phyloP scores from a whole-genome alignment of 2,797 vertebrate genomes.

The Numenius phaeopus region DNA sequence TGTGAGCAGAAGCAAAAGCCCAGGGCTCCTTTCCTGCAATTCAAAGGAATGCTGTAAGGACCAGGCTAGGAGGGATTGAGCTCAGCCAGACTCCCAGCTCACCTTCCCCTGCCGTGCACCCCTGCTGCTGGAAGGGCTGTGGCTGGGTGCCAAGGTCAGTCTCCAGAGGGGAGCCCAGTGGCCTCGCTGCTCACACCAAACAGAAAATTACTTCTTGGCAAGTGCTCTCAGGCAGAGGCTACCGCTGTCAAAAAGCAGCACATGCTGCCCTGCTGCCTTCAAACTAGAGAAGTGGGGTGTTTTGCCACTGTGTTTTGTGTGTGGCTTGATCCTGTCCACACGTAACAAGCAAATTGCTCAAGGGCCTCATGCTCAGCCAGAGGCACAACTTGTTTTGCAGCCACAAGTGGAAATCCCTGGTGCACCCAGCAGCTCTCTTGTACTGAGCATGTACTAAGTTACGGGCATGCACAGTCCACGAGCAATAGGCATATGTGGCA shows the following conservation, averaged over 20 bases:
- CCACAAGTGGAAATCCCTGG: neutral
- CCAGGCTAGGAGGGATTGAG: neutral
- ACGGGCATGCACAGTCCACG: too few species aligned
- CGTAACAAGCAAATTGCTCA: neutral
- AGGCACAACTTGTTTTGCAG: neutral
- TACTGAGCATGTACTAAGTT: neutral
- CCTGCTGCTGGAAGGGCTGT: neutral
- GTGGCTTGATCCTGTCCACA: neutral
- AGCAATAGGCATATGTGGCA: neutral
- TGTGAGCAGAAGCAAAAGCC: neutral
- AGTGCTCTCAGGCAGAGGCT: neutral
- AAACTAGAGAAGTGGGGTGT: neutral
- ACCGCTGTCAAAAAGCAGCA: neutral
- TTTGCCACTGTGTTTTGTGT: neutral
- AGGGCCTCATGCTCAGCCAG: neutral
- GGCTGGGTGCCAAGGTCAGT: neutral
- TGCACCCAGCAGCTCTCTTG: neutral
- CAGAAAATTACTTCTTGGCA: rapidly evolving
- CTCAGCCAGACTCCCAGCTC: neutral
- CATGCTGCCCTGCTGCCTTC: neutral
- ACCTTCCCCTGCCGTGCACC: rapidly evolving
- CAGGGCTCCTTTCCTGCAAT: neutral
- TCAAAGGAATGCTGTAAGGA: neutral
- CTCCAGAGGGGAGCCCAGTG: neutral
- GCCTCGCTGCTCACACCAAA: neutral